Percentiles rank a stretch among this genome's conserved stretches.
Evolutionary conservation across 2,113 vertebrate genomes (phyloP).

Genomic region (Notarius quadriscutis): DNA sequence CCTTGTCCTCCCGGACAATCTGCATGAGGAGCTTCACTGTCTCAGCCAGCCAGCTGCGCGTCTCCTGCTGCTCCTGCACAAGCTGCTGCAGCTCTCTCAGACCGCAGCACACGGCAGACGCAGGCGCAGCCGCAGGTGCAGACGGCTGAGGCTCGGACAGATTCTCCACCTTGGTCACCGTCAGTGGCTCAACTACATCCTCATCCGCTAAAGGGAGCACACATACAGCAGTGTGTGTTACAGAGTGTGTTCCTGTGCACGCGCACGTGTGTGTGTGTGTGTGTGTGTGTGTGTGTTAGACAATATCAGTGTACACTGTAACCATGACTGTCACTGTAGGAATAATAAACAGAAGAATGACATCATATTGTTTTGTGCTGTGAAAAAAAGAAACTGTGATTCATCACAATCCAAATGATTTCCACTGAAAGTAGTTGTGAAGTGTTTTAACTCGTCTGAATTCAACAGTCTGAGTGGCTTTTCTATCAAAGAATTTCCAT

Average conservation of each 20-base stretch:
- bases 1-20: slow-evolving; percentile 60
- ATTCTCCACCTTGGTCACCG: background rate
- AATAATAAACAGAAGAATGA: background rate
- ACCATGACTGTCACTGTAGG: background rate
- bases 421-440: background rate
- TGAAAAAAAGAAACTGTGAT: no score
- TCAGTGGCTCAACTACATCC: slow-evolving; percentile 30
- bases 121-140: background rate
- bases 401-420: no score
- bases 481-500: background rate
- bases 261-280: slow-evolving; percentile 12
- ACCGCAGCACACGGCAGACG: slow-evolving; percentile 20
- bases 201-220: slow-evolving; percentile 51
- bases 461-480: background rate
- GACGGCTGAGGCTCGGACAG: background rate
- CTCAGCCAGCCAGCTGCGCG: slow-evolving; percentile 12
- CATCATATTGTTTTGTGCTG: no score
- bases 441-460: background rate
- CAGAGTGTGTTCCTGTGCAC: background rate
- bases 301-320: background rate
- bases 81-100: slow-evolving; percentile 35
- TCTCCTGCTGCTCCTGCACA: slow-evolving; percentile 44
- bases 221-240: slow-evolving; percentile 41
- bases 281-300: background rate
- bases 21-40: slow-evolving; percentile 40